Evolutionary conservation across 1,140 invertebrate species (phyloP).

Genomic region (Scaptomyza pallida): DNA sequence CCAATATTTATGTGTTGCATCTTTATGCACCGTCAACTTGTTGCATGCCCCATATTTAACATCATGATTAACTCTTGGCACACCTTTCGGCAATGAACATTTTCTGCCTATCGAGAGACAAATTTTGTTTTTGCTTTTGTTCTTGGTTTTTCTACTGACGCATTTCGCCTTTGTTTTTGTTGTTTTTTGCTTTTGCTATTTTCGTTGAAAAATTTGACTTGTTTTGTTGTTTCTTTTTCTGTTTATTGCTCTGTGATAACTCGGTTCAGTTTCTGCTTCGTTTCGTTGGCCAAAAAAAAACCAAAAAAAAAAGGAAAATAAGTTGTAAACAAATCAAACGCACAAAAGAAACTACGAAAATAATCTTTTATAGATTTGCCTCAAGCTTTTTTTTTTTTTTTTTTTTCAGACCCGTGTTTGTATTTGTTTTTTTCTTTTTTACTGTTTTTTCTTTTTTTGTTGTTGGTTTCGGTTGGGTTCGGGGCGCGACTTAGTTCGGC

Average conservation of each 20-base stretch:
- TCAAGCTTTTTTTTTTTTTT: conserved; percentile 27
- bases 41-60: conserved; percentile 13
- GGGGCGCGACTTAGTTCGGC: conserved; percentile 54
- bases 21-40: conserved; percentile 9
- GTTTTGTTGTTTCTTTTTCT: conserved; percentile 18
- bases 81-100: conserved; percentile 31
- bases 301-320: conserved; percentile 48
- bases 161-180: conserved; percentile 65
- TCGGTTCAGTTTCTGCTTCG: conserved; percentile 39
- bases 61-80: conserved; percentile 18
- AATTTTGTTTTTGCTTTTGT: not conserved
- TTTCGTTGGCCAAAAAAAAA: conserved; percentile 56
- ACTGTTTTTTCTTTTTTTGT: conserved; percentile 15
- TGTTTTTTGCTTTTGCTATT: conserved; percentile 65
- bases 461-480: conserved; percentile 22
- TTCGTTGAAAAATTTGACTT: conserved; percentile 54
- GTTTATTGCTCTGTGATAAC: conserved; percentile 58
- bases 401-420: not conserved
- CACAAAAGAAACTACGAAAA: conserved; percentile 82
- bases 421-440: conserved; percentile 19
- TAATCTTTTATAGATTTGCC: conserved; percentile 79
- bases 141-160: conserved; percentile 41
- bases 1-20: not conserved
- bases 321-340: conserved; percentile 80
- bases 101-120: conserved; percentile 10